Percentiles rank a stretch among this genome's conserved stretches.
Conservation (phyloP, 1,140 invertebrate species). For the Pseudomyrmex dendroicus region DNA sequence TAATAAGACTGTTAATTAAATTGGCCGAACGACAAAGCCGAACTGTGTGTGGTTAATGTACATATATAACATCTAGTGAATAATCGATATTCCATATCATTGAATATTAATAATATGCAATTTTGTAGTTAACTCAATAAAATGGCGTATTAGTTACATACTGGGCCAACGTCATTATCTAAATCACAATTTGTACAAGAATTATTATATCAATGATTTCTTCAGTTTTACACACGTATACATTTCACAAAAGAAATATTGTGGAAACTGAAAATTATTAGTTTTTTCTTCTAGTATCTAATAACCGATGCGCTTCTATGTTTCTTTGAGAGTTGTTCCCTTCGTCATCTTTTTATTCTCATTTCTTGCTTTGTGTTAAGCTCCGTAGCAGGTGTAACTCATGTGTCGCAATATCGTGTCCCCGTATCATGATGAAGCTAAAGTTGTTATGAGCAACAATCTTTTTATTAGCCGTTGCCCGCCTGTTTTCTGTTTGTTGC, state of each 20-base stretch:
- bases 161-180: neutral
- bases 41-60: constrained; percentile 13
- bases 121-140: constrained; percentile 24
- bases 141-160: neutral
- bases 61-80: neutral
- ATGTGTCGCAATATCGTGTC: constrained; percentile 47
- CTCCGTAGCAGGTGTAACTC: constrained; percentile 54
- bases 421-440: constrained; percentile 6
- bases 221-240: neutral
- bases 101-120: constrained; percentile 23
- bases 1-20: constrained; percentile 13
- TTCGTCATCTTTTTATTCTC: constrained; percentile 35
- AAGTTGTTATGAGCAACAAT: constrained; percentile 42
- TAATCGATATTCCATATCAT: constrained; percentile 25
- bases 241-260: neutral
- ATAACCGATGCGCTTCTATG: neutral
- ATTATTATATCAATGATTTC: neutral
- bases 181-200: constrained; percentile 1
- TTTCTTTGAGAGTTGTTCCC: constrained; percentile 25
- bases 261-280: neutral
- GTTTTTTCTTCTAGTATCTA: constrained; percentile 17
- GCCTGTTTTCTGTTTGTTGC: neutral
- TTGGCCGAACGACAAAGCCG: neutral
- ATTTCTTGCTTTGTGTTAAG: constrained; percentile 31
- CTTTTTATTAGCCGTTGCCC: neutral